Base-by-base conservation (phyloP, 1,140 invertebrate species). In the Procambarus virginalis region DNA sequence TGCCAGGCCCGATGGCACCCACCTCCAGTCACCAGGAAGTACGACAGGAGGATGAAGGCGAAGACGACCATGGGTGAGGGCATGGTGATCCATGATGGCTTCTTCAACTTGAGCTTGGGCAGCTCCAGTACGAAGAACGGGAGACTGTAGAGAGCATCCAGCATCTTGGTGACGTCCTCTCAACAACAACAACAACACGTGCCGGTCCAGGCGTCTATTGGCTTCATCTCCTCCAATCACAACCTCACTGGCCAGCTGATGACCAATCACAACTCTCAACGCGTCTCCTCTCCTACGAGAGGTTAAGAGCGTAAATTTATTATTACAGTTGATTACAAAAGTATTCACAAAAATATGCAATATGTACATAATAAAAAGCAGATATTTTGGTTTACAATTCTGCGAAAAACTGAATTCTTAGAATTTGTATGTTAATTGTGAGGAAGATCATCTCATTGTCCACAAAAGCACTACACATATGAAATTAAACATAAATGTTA, bases 1-100 rank as follows among this genome's bases (percentile, higher is more conserved):
- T 1, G 34, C 34, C 34, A 34, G 34, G 34, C 34, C 34, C n/a
- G n/a, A 34, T 34, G 22, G 5, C 22, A 48, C 77, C 55, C 46
- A 92, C 90, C 91, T 86, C 98, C 99, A 84, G 98, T 99, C 68
- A 99, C 98, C 91, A 99, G 95, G 95, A 99, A 99, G 94, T 99
- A 99, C 3, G 98, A 99, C 45, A 98, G 94, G 64, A 99, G 94
- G 64, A 99, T 96, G 81, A 98, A 94, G 17, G 97, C 95, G 94
- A 99, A 99, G 89, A 99, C 97, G 90, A 96, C 95, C 97, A 99
- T 99, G 46, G 98, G 96, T 78, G 97, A 98, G 0, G 99, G 99
- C 94, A 97, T 96, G 73, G 97, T 96, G 60, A 99, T 94, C 97
- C 98, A 99, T 95, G 97, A 96, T 84, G 98, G 98, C 92, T 95